Evolutionary conservation across 2,888 invertebrate genomes (phyloP).

Genomic region (Epinotia demarniana): DNA sequence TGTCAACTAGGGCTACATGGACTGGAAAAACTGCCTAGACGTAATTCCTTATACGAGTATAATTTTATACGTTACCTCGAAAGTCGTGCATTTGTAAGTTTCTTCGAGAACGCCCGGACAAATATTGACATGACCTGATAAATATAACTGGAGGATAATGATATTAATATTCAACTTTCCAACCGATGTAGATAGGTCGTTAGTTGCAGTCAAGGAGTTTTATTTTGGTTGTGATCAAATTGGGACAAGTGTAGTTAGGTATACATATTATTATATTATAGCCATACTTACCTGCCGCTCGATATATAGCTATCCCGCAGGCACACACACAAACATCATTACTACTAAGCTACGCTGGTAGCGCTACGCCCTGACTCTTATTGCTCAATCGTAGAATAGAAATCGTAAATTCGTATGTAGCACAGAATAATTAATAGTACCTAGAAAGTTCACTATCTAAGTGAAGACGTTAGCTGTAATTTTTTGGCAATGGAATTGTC

Average conservation of each 20-base stretch:
- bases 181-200: constrained; percentile 4
- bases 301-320: background rate
- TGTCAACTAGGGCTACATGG: constrained; percentile 36
- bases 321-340: background rate
- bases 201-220: background rate
- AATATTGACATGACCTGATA: constrained; percentile 43
- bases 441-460: no score
- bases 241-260: background rate
- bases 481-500: no score
- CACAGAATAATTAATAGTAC: no score
- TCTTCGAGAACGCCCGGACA: constrained; percentile 22
- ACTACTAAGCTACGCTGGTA: background rate
- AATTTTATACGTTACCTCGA: constrained; percentile 36
- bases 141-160: constrained; percentile 31
- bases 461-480: no score
- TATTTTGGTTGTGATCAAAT: background rate
- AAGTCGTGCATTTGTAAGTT: constrained; percentile 36
- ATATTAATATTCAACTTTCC: constrained; percentile 29
- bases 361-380: background rate
- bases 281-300: background rate
- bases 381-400: background rate
- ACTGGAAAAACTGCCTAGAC: constrained; percentile 41
- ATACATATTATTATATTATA: no score
- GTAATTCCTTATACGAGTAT: constrained; percentile 39
- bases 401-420: no score